Evolutionary conservation across 1,140 invertebrate genomes (phyloP).

Genomic region (Grapholita molesta): DNA sequence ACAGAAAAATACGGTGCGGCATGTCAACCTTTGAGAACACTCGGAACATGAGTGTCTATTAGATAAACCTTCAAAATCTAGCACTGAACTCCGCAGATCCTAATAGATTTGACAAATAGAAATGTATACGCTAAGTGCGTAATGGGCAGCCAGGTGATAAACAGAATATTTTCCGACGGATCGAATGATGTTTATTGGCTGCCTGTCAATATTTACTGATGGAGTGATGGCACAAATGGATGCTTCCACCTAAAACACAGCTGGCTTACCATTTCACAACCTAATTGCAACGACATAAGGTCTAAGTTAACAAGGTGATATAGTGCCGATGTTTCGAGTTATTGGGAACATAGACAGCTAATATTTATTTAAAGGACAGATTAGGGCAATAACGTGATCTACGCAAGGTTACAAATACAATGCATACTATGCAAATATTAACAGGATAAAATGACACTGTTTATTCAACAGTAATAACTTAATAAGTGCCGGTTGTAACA

Average conservation of each 20-base stretch:
- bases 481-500: no score
- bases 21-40: no score
- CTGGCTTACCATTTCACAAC: background rate
- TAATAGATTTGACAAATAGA: conserved; percentile 6
- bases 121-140: conserved; percentile 11
- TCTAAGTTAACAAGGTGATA: background rate
- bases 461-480: no score
- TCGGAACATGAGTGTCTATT: background rate
- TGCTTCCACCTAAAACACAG: background rate
- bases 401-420: background rate
- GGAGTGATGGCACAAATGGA: conserved; percentile 9
- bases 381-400: conserved; percentile 15
- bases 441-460: background rate
- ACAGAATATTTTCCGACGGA: conserved; percentile 16
- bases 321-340: background rate
- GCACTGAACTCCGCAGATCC: background rate
- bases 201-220: conserved; percentile 5
- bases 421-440: background rate
- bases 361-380: conserved; percentile 3
- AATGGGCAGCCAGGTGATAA: conserved; percentile 10
- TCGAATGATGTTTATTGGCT: conserved; percentile 13
- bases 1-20: no score
- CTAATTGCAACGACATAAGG: background rate
- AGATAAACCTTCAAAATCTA: background rate
- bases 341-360: background rate